A percentile compares a stretch with the other conserved stretches of the same genome.
Evolutionary conservation across 1,140 invertebrate genomes (phyloP).

Genomic region (Amyelois transitella): DNA sequence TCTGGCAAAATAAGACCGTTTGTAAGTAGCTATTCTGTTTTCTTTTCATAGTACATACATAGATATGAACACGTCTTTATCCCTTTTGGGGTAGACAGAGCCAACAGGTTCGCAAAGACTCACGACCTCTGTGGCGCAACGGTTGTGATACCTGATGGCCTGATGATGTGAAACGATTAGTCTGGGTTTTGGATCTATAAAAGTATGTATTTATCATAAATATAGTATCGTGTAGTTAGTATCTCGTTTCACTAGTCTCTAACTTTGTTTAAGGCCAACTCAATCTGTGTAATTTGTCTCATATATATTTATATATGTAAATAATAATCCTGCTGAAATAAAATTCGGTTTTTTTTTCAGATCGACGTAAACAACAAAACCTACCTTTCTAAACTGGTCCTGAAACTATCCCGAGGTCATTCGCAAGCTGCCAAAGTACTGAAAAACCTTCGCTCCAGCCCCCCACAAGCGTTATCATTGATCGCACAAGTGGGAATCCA

Average conservation of each 20-base stretch:
- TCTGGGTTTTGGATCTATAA: too few relatives aligned
- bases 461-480: conserved; percentile 55
- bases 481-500: conserved; percentile 61
- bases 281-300: too few relatives aligned
- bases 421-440: conserved; percentile 62
- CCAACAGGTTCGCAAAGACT: too few relatives aligned
- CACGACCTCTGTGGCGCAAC: too few relatives aligned
- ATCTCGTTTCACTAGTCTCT: not conserved
- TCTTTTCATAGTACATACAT: not conserved
- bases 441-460: conserved; percentile 53
- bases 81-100: too few relatives aligned
- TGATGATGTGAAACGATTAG: too few relatives aligned
- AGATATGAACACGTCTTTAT: too few relatives aligned
- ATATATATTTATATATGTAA: too few relatives aligned
- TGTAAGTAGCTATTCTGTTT: conserved; percentile 40
- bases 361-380: conserved; percentile 70
- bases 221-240: too few relatives aligned
- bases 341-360: conserved; percentile 49
- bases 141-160: too few relatives aligned
- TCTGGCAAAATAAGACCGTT: conserved; percentile 67
- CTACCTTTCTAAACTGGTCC: conserved; percentile 57
- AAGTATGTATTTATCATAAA: too few relatives aligned
- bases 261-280: not conserved
- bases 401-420: conserved; percentile 63
- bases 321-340: too few relatives aligned